A percentile compares a stretch with the other conserved stretches of the same genome.
Conservation (phyloP, 2,888 invertebrate genomes). For the Drosophila kuntzei region DNA sequence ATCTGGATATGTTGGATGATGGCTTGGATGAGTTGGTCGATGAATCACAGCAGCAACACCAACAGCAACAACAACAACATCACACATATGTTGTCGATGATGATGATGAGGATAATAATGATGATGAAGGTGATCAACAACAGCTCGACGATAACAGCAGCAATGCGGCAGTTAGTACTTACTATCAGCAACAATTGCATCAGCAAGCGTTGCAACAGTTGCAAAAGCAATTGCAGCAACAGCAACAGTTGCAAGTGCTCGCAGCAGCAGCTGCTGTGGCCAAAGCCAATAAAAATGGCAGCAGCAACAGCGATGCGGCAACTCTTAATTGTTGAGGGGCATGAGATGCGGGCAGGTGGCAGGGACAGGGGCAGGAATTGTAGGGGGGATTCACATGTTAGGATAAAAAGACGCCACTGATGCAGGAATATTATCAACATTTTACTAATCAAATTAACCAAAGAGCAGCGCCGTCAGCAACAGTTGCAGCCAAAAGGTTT, state of each 20-base stretch:
- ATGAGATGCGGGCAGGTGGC: neutral
- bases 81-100: constrained; percentile 68
- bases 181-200: constrained; percentile 75
- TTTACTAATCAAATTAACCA: constrained; percentile 75
- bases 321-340: constrained; percentile 51
- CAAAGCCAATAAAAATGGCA: constrained; percentile 38
- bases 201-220: constrained; percentile 79
- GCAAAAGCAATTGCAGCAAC: constrained; percentile 73
- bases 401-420: constrained; percentile 30
- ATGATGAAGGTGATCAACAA: constrained; percentile 27
- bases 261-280: constrained; percentile 65
- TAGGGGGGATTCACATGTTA: neutral
- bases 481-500: constrained; percentile 14
- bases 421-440: constrained; percentile 15
- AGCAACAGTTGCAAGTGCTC: constrained; percentile 65
- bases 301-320: constrained; percentile 38
- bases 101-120: constrained; percentile 39
- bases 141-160: constrained; percentile 26
- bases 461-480: constrained; percentile 47
- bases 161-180: constrained; percentile 40
- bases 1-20: constrained; percentile 67
- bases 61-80: constrained; percentile 31
- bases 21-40: constrained; percentile 50
- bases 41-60: constrained; percentile 43
- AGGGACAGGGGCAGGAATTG: constrained; percentile 1